Base-by-base conservation (phyloP, 2,113 vertebrate species). In the Pristiophorus japonicus region DNA sequence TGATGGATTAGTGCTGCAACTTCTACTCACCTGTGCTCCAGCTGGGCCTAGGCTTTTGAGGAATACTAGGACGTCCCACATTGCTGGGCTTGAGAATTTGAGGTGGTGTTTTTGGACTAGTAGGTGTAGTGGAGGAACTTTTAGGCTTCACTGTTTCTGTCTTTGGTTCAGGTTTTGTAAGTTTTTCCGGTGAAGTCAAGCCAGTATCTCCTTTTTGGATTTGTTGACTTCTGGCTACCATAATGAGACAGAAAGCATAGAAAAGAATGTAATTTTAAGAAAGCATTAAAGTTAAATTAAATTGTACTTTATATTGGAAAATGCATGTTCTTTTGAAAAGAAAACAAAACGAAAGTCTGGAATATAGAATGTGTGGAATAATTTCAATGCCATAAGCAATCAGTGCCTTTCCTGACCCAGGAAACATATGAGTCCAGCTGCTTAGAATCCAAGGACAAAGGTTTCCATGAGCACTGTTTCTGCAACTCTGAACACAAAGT, bases 11-110 rank as follows among this genome's bases (percentile, higher is more conserved):
- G 10, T 11, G 63, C 45, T 10, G 34, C 30, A 66, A 45, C n/a
- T 45, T 70, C 93, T 95, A 20, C 97, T 98, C 97, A 99, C 99
- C 99, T 38, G 97, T 97, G 95, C 97, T 98, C 96, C 97, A 97
- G 96, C 96, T 97, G 96, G 96, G 97, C 96, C 97, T 95, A 51
- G 99, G 99, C 92, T 99, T 99, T 97, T 98, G 98, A 0, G 98
- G 98, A 96, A 99, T 98, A 11, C 97, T 96, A 59, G 99, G 99
- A 10, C 99, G 98, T 62, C 97, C 97, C 34, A 97, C 97, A 91
- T 97, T 97, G 92, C 97, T 96, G 6, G 99, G 99, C 96, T 99
- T 99, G 0, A 97, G 81, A 22, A 98, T 97, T 96, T 98, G 98
- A 47, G 98, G 97, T 1, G 97, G 98, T 0, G 98, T 98, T 96